These are phyloP conservation scores for Actenoides hombroni DNA, from an alignment of 2,113 vertebrate species.

Conservation along the genomic window DNA sequence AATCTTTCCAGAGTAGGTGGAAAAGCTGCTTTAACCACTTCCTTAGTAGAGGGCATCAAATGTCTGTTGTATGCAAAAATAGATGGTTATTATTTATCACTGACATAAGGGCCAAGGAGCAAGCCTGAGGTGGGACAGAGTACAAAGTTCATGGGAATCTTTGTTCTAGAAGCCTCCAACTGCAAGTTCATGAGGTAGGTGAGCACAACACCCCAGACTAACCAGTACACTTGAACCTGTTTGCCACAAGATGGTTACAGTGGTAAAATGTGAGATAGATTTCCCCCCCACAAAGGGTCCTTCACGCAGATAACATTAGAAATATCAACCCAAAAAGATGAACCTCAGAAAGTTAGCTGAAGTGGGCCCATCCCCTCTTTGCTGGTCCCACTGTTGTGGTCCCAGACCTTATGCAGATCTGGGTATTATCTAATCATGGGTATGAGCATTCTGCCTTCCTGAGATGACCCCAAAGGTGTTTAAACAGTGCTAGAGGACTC, in stretches of 20 bases:
- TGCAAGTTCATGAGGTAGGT: not conserved
- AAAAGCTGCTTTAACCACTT: constrained; percentile 10
- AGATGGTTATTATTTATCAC: not conserved
- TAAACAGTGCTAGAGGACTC: not conserved
- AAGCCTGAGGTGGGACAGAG: not conserved
- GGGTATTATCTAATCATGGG: accelerated
- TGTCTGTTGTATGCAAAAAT: not conserved
- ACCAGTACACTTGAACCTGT: not conserved
- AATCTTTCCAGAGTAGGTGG: not conserved
- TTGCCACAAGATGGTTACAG: not conserved
- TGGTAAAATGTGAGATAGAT: not conserved
- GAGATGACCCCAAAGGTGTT: not conserved
- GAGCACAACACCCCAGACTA: not conserved
- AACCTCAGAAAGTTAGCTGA: not conserved
- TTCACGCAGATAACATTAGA: not conserved
- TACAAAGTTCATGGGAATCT: not conserved
- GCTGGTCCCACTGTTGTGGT: not conserved
- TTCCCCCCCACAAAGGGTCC: not conserved
- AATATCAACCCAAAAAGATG: not conserved
- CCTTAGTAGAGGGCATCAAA: not conserved
- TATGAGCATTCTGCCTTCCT: not conserved
- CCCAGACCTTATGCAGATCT: not conserved
- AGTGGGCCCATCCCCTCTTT: not conserved
- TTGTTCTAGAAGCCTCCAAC: not conserved
- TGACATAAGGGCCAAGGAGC: not conserved